Conservation (phyloP, 1,140 invertebrate genomes). For the Diorhabda sublineata region DNA sequence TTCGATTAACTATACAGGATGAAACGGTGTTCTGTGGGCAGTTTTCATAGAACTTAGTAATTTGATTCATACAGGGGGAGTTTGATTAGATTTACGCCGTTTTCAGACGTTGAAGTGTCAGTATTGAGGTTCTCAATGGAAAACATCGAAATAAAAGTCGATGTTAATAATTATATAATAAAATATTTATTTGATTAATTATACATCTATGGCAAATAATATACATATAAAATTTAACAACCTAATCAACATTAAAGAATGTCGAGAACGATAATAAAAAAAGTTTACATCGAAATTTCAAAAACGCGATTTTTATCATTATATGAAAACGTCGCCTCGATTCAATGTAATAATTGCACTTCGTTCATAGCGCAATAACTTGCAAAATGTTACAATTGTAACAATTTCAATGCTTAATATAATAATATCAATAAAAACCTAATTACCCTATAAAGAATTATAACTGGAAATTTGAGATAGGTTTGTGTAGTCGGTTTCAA, state of each 20-base stretch:
- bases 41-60: background rate
- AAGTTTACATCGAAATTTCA: no score
- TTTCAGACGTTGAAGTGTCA: background rate
- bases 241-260: constrained; percentile 3
- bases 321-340: no score
- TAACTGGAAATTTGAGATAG: no score
- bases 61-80: background rate
- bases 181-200: background rate
- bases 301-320: no score
- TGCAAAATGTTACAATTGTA: no score
- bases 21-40: background rate
- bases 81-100: background rate
- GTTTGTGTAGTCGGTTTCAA: no score
- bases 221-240: constrained; percentile 6
- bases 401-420: no score
- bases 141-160: background rate
- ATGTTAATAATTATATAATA: background rate
- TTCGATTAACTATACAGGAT: background rate
- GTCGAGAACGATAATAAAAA: no score
- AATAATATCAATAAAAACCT: no score
- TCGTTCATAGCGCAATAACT: no score
- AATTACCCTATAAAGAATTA: no score
- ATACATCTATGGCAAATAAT: constrained; percentile 6
- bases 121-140: background rate
- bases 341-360: no score